Conservation (phyloP, 92 coral and sea anemone genomes). For the Bergia sp. region DNA sequence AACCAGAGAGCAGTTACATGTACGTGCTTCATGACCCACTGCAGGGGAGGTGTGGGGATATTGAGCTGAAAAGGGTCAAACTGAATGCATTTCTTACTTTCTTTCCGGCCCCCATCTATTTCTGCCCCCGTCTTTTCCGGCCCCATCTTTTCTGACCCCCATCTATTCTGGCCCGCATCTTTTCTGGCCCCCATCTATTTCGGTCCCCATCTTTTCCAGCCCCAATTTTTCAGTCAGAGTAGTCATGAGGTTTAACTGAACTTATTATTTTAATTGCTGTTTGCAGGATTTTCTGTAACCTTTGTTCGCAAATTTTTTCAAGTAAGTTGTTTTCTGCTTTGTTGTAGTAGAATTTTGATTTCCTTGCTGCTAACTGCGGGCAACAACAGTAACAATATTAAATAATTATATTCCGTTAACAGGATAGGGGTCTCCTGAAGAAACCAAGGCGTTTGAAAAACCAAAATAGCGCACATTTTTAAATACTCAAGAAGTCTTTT, state of each 20-base stretch:
- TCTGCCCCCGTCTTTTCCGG: background rate
- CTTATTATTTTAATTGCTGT: background rate
- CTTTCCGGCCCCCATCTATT: background rate
- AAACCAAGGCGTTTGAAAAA: no score
- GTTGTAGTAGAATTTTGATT: background rate
- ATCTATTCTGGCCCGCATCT: background rate
- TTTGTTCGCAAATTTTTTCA: conserved; percentile 25
- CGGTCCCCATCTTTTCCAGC: background rate
- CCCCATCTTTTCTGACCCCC: background rate
- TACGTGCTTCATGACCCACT: no score
- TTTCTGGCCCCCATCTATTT: background rate
- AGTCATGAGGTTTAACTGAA: background rate
- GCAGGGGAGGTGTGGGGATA: background rate
- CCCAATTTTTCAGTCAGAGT: background rate
- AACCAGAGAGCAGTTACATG: no score
- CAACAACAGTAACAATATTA: no score
- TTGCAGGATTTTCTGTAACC: conserved; percentile 29
- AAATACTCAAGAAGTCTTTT: no score
- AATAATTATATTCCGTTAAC: no score
- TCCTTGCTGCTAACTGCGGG: background rate
- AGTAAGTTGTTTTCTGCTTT: background rate
- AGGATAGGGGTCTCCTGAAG: no score
- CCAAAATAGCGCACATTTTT: no score
- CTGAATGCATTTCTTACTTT: no score
- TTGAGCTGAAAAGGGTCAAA: background rate